Percentiles rank a stretch among this genome's conserved stretches.
These are phyloP conservation scores for Parazoanthus atlanticus DNA, from an alignment of 92 coral and sea anemone species.

Conservation along the genomic window DNA sequence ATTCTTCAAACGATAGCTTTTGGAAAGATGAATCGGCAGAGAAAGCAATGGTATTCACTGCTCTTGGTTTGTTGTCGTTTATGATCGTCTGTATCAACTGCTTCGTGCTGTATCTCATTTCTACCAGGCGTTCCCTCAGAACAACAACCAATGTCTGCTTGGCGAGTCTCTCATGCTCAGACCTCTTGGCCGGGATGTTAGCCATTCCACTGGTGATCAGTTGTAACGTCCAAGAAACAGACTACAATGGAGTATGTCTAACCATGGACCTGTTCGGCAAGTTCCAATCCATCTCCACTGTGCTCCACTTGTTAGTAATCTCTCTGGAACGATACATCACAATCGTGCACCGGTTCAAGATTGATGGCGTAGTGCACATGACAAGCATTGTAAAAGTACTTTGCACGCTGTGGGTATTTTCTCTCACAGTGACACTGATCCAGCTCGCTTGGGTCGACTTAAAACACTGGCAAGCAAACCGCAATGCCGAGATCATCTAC, in stretches of 20 bases:
- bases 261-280: slow-evolving; percentile 52
- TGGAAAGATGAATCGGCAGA: not conserved
- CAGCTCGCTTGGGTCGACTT: slow-evolving; percentile 56
- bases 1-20: not conserved
- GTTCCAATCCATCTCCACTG: slow-evolving; percentile 62
- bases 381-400: slow-evolving; percentile 28
- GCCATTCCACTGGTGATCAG: slow-evolving; percentile 59
- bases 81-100: slow-evolving; percentile 19
- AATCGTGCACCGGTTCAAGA: slow-evolving; percentile 52
- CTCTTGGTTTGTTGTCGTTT: not conserved
- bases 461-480: not conserved
- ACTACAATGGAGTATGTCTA: slow-evolving; percentile 28
- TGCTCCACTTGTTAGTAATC: slow-evolving; percentile 56
- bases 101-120: slow-evolving; percentile 38
- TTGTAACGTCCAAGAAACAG: slow-evolving; percentile 38
- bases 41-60: not conserved
- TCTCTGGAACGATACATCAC: slow-evolving; percentile 62
- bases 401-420: slow-evolving; percentile 44
- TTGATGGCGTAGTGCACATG: slow-evolving; percentile 39
- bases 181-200: slow-evolving; percentile 53
- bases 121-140: slow-evolving; percentile 45
- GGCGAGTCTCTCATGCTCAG: slow-evolving; percentile 61
- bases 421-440: slow-evolving; percentile 42
- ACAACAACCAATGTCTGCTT: slow-evolving; percentile 64
- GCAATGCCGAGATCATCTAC: slow-evolving; percentile 36